Evolutionary conservation across 2,888 invertebrate species (phyloP).

Genomic region (Onchidella celtica): DNA sequence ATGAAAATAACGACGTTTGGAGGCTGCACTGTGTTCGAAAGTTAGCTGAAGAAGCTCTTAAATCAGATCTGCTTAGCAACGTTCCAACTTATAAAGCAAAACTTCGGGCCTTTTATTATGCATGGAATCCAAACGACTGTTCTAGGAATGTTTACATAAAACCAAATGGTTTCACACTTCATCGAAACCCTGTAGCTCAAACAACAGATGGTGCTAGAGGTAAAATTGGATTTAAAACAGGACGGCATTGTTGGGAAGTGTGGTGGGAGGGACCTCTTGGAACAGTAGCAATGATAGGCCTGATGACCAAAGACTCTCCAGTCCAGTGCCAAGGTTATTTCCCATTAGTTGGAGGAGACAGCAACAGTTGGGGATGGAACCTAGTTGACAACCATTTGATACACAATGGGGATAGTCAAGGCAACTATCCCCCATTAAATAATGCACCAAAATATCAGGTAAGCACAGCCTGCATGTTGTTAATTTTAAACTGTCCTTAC

Average conservation of each 20-base stretch:
- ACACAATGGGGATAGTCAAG: constrained; percentile 97
- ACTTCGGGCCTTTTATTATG: constrained; percentile 92
- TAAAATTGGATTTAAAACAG: constrained; percentile 91
- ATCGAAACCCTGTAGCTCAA: constrained; percentile 98
- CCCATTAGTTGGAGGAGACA: constrained; percentile 95
- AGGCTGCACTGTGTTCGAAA: constrained; percentile 91
- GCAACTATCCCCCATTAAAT: constrained; percentile 94
- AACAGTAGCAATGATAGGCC: constrained; percentile 96
- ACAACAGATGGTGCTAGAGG: constrained; percentile 96
- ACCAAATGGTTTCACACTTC: constrained; percentile 97
- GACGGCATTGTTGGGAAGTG: constrained; percentile 98
- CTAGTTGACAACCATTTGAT: constrained; percentile 97
- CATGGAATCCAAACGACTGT: constrained; percentile 98
- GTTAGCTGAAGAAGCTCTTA: constrained; percentile 92
- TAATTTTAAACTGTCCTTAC: too few species aligned
- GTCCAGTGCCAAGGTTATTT: constrained; percentile 97
- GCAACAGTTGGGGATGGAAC: constrained; percentile 99
- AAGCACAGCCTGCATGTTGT: constrained; percentile 16
- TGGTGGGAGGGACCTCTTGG: constrained; percentile 99
- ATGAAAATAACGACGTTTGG: constrained; percentile 98
- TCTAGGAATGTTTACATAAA: constrained; percentile 98
- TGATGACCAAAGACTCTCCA: constrained; percentile 87
- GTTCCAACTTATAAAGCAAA: constrained; percentile 95
- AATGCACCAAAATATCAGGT: constrained; percentile 99
- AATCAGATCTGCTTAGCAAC: constrained; percentile 93